A percentile compares a stretch with the other conserved stretches of the same genome.
phyloP scores from a whole-genome alignment of 2,888 invertebrate species.

The Germaria angustata region DNA sequence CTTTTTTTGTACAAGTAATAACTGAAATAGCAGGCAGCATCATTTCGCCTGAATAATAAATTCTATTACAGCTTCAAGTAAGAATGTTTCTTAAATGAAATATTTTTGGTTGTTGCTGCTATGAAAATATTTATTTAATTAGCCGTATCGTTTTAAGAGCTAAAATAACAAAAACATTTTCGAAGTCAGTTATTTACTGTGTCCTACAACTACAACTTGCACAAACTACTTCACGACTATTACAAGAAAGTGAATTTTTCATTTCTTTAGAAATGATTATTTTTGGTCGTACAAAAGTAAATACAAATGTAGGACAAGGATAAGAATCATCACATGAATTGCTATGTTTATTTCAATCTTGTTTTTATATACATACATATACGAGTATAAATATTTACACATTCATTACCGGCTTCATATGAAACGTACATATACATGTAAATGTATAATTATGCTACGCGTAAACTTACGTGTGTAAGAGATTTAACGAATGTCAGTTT shows the following conservation, averaged over 20 bases:
- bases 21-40: neutral
- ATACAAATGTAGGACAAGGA: constrained; percentile 64
- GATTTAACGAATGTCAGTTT: too few relatives aligned
- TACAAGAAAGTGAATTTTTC: constrained; percentile 39
- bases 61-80: too few relatives aligned
- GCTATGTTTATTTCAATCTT: constrained; percentile 58
- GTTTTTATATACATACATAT: neutral
- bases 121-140: constrained; percentile 59
- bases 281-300: constrained; percentile 21
- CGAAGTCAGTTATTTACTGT: constrained; percentile 52
- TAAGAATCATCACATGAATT: constrained; percentile 61
- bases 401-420: too few relatives aligned
- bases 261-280: constrained; percentile 42
- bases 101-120: constrained; percentile 6
- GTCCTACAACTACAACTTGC: neutral
- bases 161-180: constrained; percentile 43
- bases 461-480: too few relatives aligned
- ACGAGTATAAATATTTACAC: neutral
- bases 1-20: neutral
- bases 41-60: neutral
- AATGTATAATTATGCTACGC: neutral
- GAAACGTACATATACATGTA: neutral
- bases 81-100: neutral
- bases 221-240: neutral
- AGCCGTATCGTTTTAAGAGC: constrained; percentile 50